Percentiles rank a stretch among this genome's conserved stretches.
Evolutionary conservation across 2,113 vertebrate species (phyloP).

Genomic region (Natator depressus): DNA sequence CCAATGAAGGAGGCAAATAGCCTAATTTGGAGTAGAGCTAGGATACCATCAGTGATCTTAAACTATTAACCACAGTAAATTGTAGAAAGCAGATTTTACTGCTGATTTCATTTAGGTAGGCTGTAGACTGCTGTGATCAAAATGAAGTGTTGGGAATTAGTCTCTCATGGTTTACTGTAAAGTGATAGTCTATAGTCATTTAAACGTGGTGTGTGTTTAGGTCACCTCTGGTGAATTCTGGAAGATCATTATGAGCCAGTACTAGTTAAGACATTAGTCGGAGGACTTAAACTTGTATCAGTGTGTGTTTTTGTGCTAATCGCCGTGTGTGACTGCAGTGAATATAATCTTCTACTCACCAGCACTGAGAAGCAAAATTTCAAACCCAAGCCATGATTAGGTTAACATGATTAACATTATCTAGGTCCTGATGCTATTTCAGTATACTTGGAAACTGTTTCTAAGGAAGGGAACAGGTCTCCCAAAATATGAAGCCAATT

Average conservation of each 20-base stretch:
- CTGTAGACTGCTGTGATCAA: not conserved
- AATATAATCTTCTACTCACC: rapidly evolving
- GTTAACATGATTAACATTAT: not conserved
- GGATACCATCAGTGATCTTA: not conserved
- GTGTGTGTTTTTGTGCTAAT: not conserved
- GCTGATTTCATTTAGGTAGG: not conserved
- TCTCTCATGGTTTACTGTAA: not conserved
- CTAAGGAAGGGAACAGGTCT: not conserved
- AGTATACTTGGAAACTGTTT: not conserved
- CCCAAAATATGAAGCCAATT: not conserved
- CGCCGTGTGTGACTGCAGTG: rapidly evolving
- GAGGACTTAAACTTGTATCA: rapidly evolving
- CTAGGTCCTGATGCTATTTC: not conserved
- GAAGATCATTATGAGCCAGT: not conserved
- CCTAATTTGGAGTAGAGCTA: not conserved
- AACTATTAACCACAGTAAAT: not conserved
- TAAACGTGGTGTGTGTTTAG: not conserved
- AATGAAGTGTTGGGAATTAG: not conserved
- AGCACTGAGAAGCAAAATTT: not conserved
- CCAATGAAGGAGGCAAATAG: not conserved
- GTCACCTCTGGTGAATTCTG: not conserved
- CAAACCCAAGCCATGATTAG: no score
- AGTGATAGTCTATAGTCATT: not conserved
- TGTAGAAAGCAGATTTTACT: not conserved
- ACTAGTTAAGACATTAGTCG: rapidly evolving